Conservation (phyloP, 2,113 vertebrate species). For the Phasianus colchicus region DNA sequence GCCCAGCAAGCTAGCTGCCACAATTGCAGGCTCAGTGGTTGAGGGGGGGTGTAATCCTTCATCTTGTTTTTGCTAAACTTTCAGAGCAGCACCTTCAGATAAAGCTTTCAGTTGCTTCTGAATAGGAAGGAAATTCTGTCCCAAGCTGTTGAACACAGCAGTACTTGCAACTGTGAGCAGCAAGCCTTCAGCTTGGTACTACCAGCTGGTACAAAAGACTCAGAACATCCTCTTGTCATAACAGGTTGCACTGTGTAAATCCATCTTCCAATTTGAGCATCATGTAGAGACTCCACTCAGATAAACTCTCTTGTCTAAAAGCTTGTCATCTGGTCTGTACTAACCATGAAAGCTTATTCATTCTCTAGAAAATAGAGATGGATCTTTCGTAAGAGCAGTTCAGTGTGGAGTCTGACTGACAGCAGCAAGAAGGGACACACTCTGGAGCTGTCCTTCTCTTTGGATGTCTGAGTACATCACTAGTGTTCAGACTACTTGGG, state of each 20-base stretch:
- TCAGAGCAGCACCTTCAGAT: not conserved
- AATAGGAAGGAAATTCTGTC: not conserved
- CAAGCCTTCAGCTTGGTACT: not conserved
- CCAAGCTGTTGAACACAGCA: not conserved
- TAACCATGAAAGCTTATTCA: not conserved
- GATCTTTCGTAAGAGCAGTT: not conserved
- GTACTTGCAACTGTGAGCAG: not conserved
- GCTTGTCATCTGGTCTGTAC: not conserved
- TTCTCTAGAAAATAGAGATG: not conserved
- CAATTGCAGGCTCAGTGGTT: not conserved
- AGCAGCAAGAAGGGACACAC: not conserved
- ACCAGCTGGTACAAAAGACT: not conserved
- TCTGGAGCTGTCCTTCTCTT: not conserved
- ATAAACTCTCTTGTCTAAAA: not conserved
- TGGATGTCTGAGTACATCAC: not conserved
- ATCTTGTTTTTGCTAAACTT: not conserved
- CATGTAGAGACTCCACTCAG: not conserved
- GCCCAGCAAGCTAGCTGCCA: not conserved
- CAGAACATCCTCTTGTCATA: not conserved
- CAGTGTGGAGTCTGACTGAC: rapidly evolving
- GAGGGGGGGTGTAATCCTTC: rapidly evolving
- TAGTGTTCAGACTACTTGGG: not conserved
- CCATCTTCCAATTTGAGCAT: not conserved
- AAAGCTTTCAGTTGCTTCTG: not conserved
- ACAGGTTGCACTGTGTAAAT: not conserved